Evolutionary conservation across 2,888 invertebrate species (phyloP), one percentile per base, ranked within the genome.

Genomic region (Arctia plantaginis): DNA sequence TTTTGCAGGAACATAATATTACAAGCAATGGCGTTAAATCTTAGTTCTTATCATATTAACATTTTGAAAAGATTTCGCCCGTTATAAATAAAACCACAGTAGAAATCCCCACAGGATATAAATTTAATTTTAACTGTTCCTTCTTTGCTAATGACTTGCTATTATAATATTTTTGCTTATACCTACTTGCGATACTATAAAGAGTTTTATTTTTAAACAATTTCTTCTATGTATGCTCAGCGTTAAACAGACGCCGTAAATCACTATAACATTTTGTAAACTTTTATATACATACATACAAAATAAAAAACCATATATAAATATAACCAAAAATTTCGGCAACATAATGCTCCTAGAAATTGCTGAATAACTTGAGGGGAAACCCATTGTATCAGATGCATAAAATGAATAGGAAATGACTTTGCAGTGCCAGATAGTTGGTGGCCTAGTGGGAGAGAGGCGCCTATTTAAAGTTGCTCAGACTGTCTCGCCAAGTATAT

Each of bases 381-480:
- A 64, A 66, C 64, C 15, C 47, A 33, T 47, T 67, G 13, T 67
- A 62, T 62, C 62, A 68, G 72, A 69, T 72, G 69, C 71, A 73
- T 82, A 75, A 73, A 62, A 70, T 71, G 69, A 30, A 68, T 64
- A 69, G 23, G 68, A 73, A 39, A 66, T 55, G 72, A 55, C 47
- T 20, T 55, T 74, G 65, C 69, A 73, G 69, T 74, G 55, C 72
- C 35, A 55, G 72, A 66, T 73, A 69, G 51, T 66, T 69, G 27
- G 74, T 78, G 83, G 81, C 85, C 81, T 76, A 81, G 71, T 82
- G 74, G 75, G 64, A 18, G 72, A 65, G 66, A 33, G 79, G 75
- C 75, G 80, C 76, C 76, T 62, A 30, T 62, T 62, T 15, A 62
- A 30, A 30, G 62, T 7, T 30, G 62, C 7, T 15, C 62, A 62